Evolutionary conservation across 2,888 invertebrate species (phyloP).

Genomic region (Subacronicta megacephala): DNA sequence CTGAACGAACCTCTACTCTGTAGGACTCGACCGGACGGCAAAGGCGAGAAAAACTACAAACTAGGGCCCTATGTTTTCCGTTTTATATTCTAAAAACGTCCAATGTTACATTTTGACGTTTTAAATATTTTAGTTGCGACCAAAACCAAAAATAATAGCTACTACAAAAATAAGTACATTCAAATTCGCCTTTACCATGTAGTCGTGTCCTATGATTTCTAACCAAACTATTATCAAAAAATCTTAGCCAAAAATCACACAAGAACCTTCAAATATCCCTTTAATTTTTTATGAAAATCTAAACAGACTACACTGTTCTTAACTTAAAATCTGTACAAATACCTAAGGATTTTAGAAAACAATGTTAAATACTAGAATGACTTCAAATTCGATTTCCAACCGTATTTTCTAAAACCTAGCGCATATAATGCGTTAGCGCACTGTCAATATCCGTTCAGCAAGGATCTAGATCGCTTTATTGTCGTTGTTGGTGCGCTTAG

Average conservation of each 20-base stretch:
- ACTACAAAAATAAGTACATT: slow-evolving; percentile 35
- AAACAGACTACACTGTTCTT: slow-evolving; percentile 20
- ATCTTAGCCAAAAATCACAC: slow-evolving; percentile 35
- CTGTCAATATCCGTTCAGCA: slow-evolving; percentile 35
- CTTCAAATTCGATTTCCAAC: slow-evolving; percentile 9
- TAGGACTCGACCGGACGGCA: slow-evolving; percentile 62
- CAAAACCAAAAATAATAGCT: slow-evolving; percentile 35
- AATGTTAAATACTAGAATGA: not conserved
- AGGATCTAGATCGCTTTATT: slow-evolving; percentile 38
- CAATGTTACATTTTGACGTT: slow-evolving; percentile 49
- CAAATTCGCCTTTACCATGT: slow-evolving; percentile 58
- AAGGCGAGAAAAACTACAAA: slow-evolving; percentile 51
- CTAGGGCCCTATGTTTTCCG: slow-evolving; percentile 2
- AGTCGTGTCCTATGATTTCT: slow-evolving; percentile 56
- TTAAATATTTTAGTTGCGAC: slow-evolving; percentile 14
- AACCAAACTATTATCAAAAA: slow-evolving; percentile 31
- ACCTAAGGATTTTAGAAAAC: slow-evolving; percentile 18
- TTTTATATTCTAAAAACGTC: slow-evolving; percentile 26
- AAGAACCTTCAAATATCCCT: slow-evolving; percentile 7
- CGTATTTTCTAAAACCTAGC: slow-evolving; percentile 16
- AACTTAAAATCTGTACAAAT: slow-evolving; percentile 14
- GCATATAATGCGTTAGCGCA: not conserved
- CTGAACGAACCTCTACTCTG: slow-evolving; percentile 59
- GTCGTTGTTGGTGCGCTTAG: slow-evolving; percentile 60
- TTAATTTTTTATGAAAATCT: slow-evolving; percentile 17